Percentiles rank a stretch among this genome's conserved stretches.
These are phyloP conservation scores for Solea solea DNA, from an alignment of 2,113 vertebrate genomes.

Conservation along the genomic window DNA sequence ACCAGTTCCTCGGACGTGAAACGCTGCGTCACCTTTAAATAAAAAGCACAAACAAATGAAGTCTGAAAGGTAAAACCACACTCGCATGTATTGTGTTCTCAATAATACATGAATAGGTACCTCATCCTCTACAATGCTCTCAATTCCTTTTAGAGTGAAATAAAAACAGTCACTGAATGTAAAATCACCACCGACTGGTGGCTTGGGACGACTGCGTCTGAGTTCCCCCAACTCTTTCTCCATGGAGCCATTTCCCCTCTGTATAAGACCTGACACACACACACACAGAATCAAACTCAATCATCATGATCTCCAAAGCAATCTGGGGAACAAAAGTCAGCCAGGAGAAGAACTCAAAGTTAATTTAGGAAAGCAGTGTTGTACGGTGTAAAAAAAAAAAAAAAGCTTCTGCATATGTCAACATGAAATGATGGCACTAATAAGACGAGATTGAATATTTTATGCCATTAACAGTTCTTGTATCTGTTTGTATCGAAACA, in stretches of 20 bases:
- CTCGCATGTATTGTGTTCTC: background rate
- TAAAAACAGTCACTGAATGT: conserved; percentile 93
- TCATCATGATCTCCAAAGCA: conserved; percentile 11
- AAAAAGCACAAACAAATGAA: background rate
- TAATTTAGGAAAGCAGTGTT: background rate
- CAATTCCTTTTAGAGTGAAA: conserved; percentile 92
- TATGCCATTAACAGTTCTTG: background rate
- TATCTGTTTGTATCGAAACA: no score
- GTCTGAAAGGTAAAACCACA: background rate
- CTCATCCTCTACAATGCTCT: conserved; percentile 96
- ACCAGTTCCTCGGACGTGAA: conserved; percentile 95
- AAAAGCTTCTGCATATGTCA: background rate
- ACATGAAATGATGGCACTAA: conserved; percentile 5
- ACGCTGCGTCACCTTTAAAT: conserved; percentile 87
- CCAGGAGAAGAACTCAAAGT: conserved; percentile 20
- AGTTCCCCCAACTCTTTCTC: conserved; percentile 90
- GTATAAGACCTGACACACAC: conserved; percentile 86
- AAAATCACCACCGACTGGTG: conserved; percentile 82
- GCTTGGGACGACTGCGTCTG: conserved; percentile 77
- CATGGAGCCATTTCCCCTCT: conserved; percentile 89
- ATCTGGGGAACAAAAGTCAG: background rate
- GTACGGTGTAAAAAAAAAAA: background rate
- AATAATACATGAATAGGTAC: conserved; percentile 24
- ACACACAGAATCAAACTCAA: background rate
- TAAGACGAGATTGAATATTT: background rate